Evolutionary conservation across 2,113 vertebrate species (phyloP).

Genomic region (Cepphus grylle): DNA sequence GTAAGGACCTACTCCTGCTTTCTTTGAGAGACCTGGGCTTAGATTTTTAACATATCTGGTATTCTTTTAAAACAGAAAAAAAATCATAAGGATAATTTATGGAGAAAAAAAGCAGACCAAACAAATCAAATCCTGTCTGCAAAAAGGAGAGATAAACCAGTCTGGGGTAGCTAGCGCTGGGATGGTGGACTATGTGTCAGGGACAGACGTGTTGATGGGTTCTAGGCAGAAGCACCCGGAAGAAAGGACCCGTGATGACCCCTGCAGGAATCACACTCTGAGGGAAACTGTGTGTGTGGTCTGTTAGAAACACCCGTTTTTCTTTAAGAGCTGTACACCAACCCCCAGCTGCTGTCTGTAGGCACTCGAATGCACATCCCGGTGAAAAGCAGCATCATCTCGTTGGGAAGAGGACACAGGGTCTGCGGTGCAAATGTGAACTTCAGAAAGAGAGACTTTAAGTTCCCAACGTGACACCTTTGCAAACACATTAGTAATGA

Average conservation of each 20-base stretch:
- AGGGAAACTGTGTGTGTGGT: accelerated
- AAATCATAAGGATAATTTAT: not conserved
- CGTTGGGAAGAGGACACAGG: not conserved
- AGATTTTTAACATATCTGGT: not conserved
- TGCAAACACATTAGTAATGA: not conserved
- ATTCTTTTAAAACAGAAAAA: not conserved
- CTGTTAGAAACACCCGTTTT: not conserved
- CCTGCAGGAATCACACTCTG: accelerated
- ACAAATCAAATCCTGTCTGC: not conserved
- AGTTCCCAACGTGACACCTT: not conserved
- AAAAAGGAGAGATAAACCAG: not conserved
- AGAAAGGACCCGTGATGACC: not conserved
- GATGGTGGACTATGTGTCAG: not conserved
- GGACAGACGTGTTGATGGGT: accelerated
- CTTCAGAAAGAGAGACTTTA: not conserved
- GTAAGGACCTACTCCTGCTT: not conserved
- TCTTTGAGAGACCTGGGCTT: not conserved
- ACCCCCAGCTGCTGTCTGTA: not conserved
- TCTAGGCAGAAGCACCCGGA: not conserved
- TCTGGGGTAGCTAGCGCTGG: not conserved
- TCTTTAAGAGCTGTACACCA: not conserved
- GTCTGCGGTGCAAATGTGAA: not conserved
- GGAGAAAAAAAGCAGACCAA: not conserved
- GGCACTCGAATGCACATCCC: not conserved
- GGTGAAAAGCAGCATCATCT: not conserved